phyloP scores from a whole-genome alignment of 2,888 invertebrate species.

The Craniophora ligustri region DNA sequence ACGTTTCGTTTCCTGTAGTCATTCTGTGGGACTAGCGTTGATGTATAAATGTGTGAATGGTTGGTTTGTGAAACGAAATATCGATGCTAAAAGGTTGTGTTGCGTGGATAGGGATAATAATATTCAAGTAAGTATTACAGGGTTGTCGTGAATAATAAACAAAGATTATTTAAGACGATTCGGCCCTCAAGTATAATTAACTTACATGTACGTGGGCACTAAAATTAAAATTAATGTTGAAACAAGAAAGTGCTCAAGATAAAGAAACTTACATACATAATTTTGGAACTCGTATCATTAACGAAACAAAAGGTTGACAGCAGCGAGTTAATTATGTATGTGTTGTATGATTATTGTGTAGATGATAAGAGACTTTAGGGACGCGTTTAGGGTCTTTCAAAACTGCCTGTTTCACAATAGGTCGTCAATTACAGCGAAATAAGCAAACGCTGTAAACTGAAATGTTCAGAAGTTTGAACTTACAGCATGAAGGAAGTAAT shows the following conservation, averaged over 20 bases:
- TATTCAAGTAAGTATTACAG: conserved; percentile 37
- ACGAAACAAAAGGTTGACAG: conserved; percentile 56
- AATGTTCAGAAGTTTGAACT: conserved; percentile 62
- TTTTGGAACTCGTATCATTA: conserved; percentile 53
- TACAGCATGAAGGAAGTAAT: conserved; percentile 64
- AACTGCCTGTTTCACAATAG: conserved; percentile 54
- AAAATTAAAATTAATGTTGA: conserved; percentile 36
- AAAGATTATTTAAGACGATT: conserved; percentile 32
- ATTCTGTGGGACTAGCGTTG: conserved; percentile 56
- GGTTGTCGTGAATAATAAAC: conserved; percentile 33
- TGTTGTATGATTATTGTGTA: conserved; percentile 48
- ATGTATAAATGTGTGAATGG: conserved; percentile 66
- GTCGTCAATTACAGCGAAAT: conserved; percentile 58
- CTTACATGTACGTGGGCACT: conserved; percentile 11
- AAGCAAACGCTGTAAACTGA: conserved; percentile 57
- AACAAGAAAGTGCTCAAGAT: conserved; percentile 37
- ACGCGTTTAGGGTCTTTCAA: conserved; percentile 45
- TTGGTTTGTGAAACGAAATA: conserved; percentile 63
- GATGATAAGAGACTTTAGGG: conserved; percentile 47
- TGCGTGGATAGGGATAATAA: conserved; percentile 46
- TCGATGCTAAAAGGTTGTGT: conserved; percentile 64
- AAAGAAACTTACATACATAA: conserved; percentile 50
- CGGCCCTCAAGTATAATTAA: conserved; percentile 12
- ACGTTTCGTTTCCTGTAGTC: conserved; percentile 72
- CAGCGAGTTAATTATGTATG: conserved; percentile 52